Evolutionary conservation across 2,888 invertebrate genomes (phyloP), one percentile per base, ranked within the genome.

Genomic region (Anodontia alba): DNA sequence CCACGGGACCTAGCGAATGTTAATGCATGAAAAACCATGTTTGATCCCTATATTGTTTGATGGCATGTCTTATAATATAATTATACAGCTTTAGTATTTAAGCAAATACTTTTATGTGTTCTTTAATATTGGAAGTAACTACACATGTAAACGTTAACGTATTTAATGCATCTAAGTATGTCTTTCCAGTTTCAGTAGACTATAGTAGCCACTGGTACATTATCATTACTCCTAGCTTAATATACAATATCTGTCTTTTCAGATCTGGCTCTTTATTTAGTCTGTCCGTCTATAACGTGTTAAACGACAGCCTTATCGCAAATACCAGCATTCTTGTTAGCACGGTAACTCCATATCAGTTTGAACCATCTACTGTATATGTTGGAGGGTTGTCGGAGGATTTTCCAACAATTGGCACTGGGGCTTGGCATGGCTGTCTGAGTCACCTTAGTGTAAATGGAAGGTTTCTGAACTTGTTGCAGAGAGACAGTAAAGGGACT

Each of bases 401-500:
- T 23, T 72, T 36, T 54, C 72, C 72, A 38, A 36, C 26, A 23
- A 49, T 49, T 51, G 73, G 73, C n/a, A 15, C 26, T 1, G 67
- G 67, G 23, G 20, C 26, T 31, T 74, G 74, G 74, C 29, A 74
- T 12, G 74, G 74, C 8, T 74, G 74, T 31, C n/a, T 74, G 12
- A 62, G 46, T 29, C 42, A 74, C 5, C 62, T 74, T 15, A 43
- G 33, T 42, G 7, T 74, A 5, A 67, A 74, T 67, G 66, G 66
- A 12, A 36, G 31, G 15, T 26, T 57, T 20, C 31, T 74, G 33
- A 66, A 23, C 33, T 17, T 74, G 7, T 31, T 74, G 10, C 29
- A 43, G 66, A 43, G 29, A 23, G 66, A 74, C 26, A 74, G 66
- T 43, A 23, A 12, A 8, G 74, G 74, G n/a, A 7, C 1, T n/a